Evolutionary conservation across 2,113 vertebrate species (phyloP), one percentile per base, ranked within the genome.

Genomic region (Rousettus leschenaultii): DNA sequence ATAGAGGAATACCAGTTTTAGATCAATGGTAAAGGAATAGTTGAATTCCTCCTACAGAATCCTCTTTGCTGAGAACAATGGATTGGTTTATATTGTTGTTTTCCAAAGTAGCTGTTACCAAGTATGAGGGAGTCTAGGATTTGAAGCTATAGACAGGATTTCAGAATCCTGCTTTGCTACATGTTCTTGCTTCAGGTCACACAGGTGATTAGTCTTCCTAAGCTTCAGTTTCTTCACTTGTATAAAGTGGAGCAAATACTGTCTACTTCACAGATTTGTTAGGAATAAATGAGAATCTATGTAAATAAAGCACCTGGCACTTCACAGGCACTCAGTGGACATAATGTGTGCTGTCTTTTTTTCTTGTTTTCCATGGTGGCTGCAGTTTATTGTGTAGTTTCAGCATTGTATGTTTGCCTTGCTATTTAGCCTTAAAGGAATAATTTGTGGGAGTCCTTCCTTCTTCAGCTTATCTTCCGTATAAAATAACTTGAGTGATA

Each of bases 321-420:
- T 93, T 82, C 14, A 18, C 28, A 90, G 12, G 4, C 63, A 51
- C 35, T 74, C 45, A 65, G 28, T 4, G 77, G 74, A 55, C n/a
- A 13, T 75, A 78, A 22, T 55, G 9, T 61, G 12, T 88, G 21
- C 48, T 33, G 3, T 59, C 30, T 63, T 65, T 80, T 59, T 94
- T 79, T 77, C 53, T 87, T 89, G 12, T 38, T 89, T 82, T 26
- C 2, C n/a, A 18, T 21, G 30, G 21, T 70, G 71, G 12, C 21
- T 89, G 61, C 24, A 66, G 1, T 89, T 93, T 87, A 88, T 70
- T 79, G 11, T 91, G 21, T 93, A 61, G 59, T 94, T 95, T 70
- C 3, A 79, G 13, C 48, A 19, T 38, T 61, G 28, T 48, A 5
- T 55, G 43, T n/a, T 68, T 80, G 14, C 61, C 21, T 6, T 51